These are phyloP conservation scores for Drosophila subquinaria DNA, from an alignment of 2,888 invertebrate species.

Conservation along the genomic window DNA sequence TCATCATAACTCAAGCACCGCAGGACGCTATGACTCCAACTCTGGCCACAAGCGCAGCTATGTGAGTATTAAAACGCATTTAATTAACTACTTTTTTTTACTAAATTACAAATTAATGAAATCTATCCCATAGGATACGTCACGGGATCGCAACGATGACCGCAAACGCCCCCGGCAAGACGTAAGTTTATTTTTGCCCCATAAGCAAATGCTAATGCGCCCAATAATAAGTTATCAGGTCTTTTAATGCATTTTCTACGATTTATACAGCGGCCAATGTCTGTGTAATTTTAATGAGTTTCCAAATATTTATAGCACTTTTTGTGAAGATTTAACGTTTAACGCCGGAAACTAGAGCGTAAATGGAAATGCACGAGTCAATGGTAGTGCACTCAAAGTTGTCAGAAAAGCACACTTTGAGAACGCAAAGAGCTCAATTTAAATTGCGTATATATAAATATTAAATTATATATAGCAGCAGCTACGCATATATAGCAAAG, in stretches of 20 bases:
- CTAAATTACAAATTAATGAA: background rate
- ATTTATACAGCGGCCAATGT: slow-evolving; percentile 40
- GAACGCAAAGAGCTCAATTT: slow-evolving; percentile 49
- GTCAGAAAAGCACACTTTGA: slow-evolving; percentile 63
- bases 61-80: slow-evolving; percentile 74
- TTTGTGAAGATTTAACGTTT: slow-evolving; percentile 68
- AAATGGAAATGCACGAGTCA: slow-evolving; percentile 49
- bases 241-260: slow-evolving; percentile 29
- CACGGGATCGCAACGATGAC: slow-evolving; percentile 84
- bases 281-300: slow-evolving; percentile 75
- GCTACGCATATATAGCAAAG: slow-evolving; percentile 60
- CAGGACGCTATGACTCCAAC: slow-evolving; percentile 78
- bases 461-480: slow-evolving; percentile 49
- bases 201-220: slow-evolving; percentile 21
- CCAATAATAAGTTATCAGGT: slow-evolving; percentile 46
- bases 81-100: too few relatives aligned
- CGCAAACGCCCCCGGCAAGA: slow-evolving; percentile 84
- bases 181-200: slow-evolving; percentile 79
- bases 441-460: slow-evolving; percentile 36
- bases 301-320: slow-evolving; percentile 77
- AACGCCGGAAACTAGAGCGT: slow-evolving; percentile 71
- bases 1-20: slow-evolving; percentile 70
- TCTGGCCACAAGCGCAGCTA: slow-evolving; percentile 83
- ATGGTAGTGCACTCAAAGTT: slow-evolving; percentile 65
- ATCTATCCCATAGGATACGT: slow-evolving; percentile 71